Base-by-base conservation (phyloP, 1,140 invertebrate genomes). In the Harlomillsia oculata region DNA sequence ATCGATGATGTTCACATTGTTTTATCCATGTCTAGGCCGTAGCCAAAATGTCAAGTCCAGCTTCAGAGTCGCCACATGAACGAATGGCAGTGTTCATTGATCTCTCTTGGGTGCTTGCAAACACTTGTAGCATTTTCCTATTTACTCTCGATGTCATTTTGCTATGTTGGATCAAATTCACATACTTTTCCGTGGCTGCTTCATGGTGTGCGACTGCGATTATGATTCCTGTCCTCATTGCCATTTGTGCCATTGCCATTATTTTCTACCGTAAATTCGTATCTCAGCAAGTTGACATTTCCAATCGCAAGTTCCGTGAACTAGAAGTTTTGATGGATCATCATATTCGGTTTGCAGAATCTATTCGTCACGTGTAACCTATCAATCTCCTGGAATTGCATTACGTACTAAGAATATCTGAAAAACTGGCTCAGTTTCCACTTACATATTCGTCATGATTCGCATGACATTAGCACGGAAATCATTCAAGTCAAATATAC, bases 121-220 rank as follows among this genome's bases (percentile, higher is more conserved):
- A 65, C 23, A 57, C 59, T 11, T 59, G 34, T 0, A 54, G 41
- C 3, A 36, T 65, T 5, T 65, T 65, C 18, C 53, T 65, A 14
- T 65, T 65, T 41, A 65, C 63, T 4, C 43, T 65, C 8, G 63
- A 65, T 30, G 50, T 65, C 1, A 62, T 65, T 21, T 34, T 65
- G 1, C 41, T 65, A 46, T 59, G 59, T 32, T 62, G 60, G 59
- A 62, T 65, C 11, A 62, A 65, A 20, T 65, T 51, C 45, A 55
- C 48, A 0, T 43, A 44, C 41, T 65, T 65, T 41, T 51, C 56
- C 9, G n/a, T 14, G 4, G 39, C 23, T 0, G 63, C 63, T 1
- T 45, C 59, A 0, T 43, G 53, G 1, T 48, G 43, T 5, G 63
- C 63, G 2, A 65, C 63, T 25, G 51, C 37, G 5, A 65, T 65